Percentiles rank a stretch among this genome's conserved stretches.
These are phyloP conservation scores for Mechanitis messenoides DNA, from an alignment of 2,888 invertebrate species.

Conservation along the genomic window DNA sequence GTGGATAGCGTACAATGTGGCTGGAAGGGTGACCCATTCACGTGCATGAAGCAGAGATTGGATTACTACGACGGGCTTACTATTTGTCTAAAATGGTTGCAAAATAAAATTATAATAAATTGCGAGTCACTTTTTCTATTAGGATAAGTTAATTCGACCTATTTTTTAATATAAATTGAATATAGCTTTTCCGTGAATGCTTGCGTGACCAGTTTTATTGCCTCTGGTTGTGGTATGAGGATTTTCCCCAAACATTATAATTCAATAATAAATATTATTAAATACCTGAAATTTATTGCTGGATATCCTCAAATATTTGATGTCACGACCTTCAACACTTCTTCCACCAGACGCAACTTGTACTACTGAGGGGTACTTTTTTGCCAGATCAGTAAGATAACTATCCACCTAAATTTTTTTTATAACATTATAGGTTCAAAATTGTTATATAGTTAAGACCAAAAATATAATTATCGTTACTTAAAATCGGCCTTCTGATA, in stretches of 20 bases:
- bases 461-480: neutral
- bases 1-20: conserved; percentile 79
- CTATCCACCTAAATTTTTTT: conserved; percentile 16
- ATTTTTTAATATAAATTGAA: no score
- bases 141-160: no score
- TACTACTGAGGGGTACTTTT: conserved; percentile 20
- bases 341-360: conserved; percentile 19
- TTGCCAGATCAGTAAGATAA: conserved; percentile 23
- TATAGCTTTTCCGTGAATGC: no score
- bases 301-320: conserved; percentile 27
- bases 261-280: conserved; percentile 65
- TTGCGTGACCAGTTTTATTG: no score
- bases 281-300: conserved; percentile 20
- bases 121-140: no score
- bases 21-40: conserved; percentile 81
- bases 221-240: no score
- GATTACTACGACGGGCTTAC: conserved; percentile 74
- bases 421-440: neutral
- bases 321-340: conserved; percentile 23
- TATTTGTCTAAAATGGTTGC: conserved; percentile 36
- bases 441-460: neutral
- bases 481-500: neutral
- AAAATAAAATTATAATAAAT: no score
- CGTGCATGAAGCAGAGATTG: conserved; percentile 79
- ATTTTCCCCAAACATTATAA: no score